A percentile compares a stretch with the other conserved stretches of the same genome.
These are phyloP conservation scores for Microctenopoma stevenorrisi DNA, from an alignment of 2,797 vertebrate genomes.

Conservation along the genomic window DNA sequence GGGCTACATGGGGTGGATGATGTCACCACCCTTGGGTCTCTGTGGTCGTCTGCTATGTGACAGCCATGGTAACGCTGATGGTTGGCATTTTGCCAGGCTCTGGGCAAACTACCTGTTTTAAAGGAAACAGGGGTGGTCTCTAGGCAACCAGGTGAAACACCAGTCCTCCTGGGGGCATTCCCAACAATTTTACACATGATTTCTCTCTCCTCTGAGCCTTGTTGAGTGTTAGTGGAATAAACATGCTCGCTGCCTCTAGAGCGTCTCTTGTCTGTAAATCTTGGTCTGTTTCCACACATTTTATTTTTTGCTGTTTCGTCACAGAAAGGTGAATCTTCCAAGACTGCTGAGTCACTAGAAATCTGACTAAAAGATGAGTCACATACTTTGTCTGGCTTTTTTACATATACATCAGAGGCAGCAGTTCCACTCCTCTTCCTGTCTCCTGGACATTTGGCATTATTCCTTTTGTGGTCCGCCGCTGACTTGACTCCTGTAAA, in stretches of 20 bases:
- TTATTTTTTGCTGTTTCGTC: conserved; percentile 69
- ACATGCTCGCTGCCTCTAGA: conserved; percentile 79
- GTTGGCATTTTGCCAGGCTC: conserved; percentile 78
- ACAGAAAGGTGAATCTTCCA: conserved; percentile 36
- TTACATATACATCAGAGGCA: conserved; percentile 64
- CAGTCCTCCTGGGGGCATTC: conserved; percentile 48
- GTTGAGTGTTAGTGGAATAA: conserved; percentile 76
- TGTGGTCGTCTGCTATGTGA: conserved; percentile 57
- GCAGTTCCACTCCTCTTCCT: conserved; percentile 71
- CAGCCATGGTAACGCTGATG: conserved; percentile 64
- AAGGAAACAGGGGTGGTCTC: conserved; percentile 59
- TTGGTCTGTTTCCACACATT: conserved; percentile 65
- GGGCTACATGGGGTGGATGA: conserved; percentile 79
- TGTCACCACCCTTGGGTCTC: conserved; percentile 54
- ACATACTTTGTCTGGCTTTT: conserved; percentile 38
- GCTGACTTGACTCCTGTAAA: conserved; percentile 77
- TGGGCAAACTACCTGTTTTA: conserved; percentile 84
- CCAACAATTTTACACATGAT: conserved; percentile 77
- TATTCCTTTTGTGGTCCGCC: conserved; percentile 75
- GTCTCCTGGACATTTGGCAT: conserved; percentile 65
- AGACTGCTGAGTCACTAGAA: conserved; percentile 4
- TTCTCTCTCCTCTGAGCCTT: conserved; percentile 75
- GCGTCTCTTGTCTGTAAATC: conserved; percentile 70
- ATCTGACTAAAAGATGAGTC: conserved; percentile 24
- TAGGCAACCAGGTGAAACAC: conserved; percentile 68